phyloP scores from a whole-genome alignment of 2,888 invertebrate genomes.

The Drymonia ruficornis region DNA sequence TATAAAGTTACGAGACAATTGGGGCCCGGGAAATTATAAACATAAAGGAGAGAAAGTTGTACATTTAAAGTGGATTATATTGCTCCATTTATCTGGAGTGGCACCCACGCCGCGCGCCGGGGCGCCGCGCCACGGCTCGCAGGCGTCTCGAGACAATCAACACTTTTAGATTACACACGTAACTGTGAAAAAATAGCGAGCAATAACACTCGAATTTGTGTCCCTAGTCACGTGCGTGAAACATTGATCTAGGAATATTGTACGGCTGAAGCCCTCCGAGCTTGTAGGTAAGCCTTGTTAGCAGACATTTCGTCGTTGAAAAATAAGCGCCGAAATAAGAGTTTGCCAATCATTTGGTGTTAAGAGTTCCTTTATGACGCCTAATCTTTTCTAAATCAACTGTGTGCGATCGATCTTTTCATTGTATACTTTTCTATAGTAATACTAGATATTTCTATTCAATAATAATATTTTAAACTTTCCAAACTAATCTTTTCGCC shows the following conservation, averaged over 20 bases:
- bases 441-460: no score
- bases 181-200: constrained; percentile 54
- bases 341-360: no score
- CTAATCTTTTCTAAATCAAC: no score
- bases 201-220: constrained; percentile 38
- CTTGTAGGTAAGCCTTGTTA: constrained; percentile 19
- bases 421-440: no score
- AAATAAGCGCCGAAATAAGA: no score
- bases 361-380: no score
- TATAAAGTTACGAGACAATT: constrained; percentile 18
- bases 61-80: constrained; percentile 25
- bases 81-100: constrained; percentile 21
- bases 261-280: constrained; percentile 19
- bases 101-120: constrained; percentile 1
- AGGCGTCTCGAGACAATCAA: constrained; percentile 50
- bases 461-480: neutral
- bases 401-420: no score
- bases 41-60: constrained; percentile 22
- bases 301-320: constrained; percentile 18
- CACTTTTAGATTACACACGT: constrained; percentile 60
- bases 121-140: constrained; percentile 1
- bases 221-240: constrained; percentile 44
- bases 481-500: neutral
- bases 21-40: constrained; percentile 29
- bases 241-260: constrained; percentile 37